These are phyloP conservation scores for Drosophila sp. DNA, from an alignment of 1,140 invertebrate species.

Conservation along the genomic window DNA sequence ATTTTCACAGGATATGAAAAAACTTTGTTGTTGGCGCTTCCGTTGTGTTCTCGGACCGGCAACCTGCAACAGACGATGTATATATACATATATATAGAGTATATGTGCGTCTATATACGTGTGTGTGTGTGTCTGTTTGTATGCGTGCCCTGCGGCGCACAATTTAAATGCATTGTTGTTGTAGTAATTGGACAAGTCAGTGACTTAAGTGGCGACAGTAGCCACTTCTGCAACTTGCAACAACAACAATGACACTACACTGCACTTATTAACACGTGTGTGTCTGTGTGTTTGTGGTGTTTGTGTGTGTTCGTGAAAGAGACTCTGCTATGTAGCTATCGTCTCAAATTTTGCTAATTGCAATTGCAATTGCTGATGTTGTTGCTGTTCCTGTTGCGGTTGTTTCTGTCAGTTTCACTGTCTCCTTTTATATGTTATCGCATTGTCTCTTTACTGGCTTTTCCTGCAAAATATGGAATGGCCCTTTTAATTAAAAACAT, in stretches of 20 bases:
- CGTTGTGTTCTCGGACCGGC: conserved; percentile 43
- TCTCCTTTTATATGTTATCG: conserved; percentile 23
- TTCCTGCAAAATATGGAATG: conserved; percentile 57
- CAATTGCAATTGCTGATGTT: conserved; percentile 48
- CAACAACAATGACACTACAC: conserved; percentile 8
- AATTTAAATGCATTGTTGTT: conserved; percentile 78
- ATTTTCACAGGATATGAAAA: conserved; percentile 82
- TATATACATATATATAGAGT: conserved; percentile 17
- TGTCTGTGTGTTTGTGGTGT: conserved; percentile 30
- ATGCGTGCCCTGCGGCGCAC: conserved; percentile 65
- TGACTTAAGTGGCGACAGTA: conserved; percentile 68
- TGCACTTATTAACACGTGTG: conserved; percentile 69
- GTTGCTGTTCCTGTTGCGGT: conserved; percentile 14
- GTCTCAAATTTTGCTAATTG: conserved; percentile 73
- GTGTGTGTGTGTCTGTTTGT: conserved; percentile 38
- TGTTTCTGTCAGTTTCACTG: conserved; percentile 58
- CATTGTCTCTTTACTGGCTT: conserved; percentile 9
- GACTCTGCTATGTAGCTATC: conserved; percentile 23
- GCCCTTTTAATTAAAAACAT: conserved; percentile 69
- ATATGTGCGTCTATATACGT: neutral
- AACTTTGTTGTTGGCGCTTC: conserved; percentile 78
- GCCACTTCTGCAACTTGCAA: conserved; percentile 4
- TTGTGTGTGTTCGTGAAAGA: neutral
- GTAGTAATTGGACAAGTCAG: conserved; percentile 80
- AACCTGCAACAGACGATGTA: conserved; percentile 38